Percentiles rank a stretch among this genome's conserved stretches.
These are phyloP conservation scores for Ceratina australensis DNA, from an alignment of 1,140 invertebrate genomes.

Conservation along the genomic window DNA sequence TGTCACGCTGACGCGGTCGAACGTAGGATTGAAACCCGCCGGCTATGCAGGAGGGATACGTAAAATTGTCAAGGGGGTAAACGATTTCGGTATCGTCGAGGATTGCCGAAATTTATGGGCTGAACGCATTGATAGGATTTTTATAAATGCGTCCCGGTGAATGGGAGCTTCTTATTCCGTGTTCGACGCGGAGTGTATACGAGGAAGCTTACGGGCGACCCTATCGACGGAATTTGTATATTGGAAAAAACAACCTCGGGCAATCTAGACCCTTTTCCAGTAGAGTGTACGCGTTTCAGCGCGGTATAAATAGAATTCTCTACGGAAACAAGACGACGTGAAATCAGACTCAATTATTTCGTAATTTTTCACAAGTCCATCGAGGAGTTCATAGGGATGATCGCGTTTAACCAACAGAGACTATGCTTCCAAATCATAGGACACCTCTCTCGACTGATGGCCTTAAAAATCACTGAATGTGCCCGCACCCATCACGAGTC, in stretches of 20 bases:
- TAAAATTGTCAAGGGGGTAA: neutral
- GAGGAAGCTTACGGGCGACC: conserved; percentile 2
- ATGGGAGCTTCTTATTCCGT: neutral
- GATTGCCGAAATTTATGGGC: neutral
- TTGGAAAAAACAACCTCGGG: conserved; percentile 18
- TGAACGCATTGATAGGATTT: neutral
- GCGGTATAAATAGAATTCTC: conserved; percentile 22
- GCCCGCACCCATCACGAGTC: conserved; percentile 61
- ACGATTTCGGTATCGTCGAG: neutral
- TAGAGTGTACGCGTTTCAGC: conserved; percentile 14
- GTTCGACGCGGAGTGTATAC: neutral
- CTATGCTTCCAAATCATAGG: neutral
- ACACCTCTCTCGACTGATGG: conserved; percentile 28
- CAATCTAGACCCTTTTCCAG: conserved; percentile 24
- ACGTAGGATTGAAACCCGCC: neutral
- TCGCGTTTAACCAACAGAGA: neutral
- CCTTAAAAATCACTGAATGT: conserved; percentile 62
- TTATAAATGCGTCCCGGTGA: too few relatives aligned
- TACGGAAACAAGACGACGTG: neutral
- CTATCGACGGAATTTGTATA: conserved; percentile 22
- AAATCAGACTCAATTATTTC: neutral
- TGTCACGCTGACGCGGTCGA: neutral
- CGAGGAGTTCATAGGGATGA: neutral
- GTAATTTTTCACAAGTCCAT: neutral
- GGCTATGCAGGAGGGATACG: too few relatives aligned